Percentiles rank a stretch among this genome's conserved stretches.
phyloP scores from a whole-genome alignment of 2,797 vertebrate species.

The Decapterus maruadsi region DNA sequence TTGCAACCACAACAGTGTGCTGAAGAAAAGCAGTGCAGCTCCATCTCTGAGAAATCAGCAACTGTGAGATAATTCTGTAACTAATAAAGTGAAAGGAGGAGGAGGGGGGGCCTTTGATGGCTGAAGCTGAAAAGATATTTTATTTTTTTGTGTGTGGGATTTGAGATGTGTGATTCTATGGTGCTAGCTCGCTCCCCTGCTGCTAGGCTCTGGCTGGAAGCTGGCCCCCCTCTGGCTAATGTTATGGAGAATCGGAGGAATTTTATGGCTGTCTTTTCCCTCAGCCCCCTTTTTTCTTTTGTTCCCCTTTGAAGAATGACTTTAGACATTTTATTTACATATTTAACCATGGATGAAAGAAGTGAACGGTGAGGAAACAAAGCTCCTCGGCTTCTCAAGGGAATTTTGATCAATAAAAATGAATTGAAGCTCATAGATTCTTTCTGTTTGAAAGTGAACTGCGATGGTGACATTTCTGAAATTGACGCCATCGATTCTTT shows the following conservation, averaged over 20 bases:
- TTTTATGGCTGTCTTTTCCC: slow-evolving; percentile 99
- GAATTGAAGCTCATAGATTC: slow-evolving; percentile 87
- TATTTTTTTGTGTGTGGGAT: slow-evolving; percentile 96
- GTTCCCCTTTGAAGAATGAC: slow-evolving; percentile 99
- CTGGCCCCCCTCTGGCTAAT: slow-evolving; percentile 97
- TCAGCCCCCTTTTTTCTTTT: slow-evolving; percentile 96
- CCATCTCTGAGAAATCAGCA: slow-evolving; percentile 91
- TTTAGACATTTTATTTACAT: slow-evolving; percentile 99
- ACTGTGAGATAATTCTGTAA: slow-evolving; percentile 96
- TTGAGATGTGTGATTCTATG: slow-evolving; percentile 95
- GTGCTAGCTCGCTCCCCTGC: slow-evolving; percentile 91
- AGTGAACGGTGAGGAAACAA: slow-evolving; percentile 90
- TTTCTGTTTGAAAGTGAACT: not conserved
- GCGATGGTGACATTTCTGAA: slow-evolving; percentile 64
- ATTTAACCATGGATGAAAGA: slow-evolving; percentile 99
- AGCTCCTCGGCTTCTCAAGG: slow-evolving; percentile 89
- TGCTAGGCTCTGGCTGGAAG: slow-evolving; percentile 93
- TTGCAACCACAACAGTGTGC: slow-evolving; percentile 75
- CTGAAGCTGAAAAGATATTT: slow-evolving; percentile 98
- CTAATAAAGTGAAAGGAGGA: slow-evolving; percentile 93
- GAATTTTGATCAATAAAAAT: slow-evolving; percentile 96
- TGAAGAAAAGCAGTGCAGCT: slow-evolving; percentile 72
- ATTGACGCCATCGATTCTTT: slow-evolving; percentile 44
- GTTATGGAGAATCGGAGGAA: slow-evolving; percentile 99
- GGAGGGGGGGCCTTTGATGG: slow-evolving; percentile 90